Conservation (phyloP, 2,797 vertebrate genomes). For the Macrochelys suwanniensis region DNA sequence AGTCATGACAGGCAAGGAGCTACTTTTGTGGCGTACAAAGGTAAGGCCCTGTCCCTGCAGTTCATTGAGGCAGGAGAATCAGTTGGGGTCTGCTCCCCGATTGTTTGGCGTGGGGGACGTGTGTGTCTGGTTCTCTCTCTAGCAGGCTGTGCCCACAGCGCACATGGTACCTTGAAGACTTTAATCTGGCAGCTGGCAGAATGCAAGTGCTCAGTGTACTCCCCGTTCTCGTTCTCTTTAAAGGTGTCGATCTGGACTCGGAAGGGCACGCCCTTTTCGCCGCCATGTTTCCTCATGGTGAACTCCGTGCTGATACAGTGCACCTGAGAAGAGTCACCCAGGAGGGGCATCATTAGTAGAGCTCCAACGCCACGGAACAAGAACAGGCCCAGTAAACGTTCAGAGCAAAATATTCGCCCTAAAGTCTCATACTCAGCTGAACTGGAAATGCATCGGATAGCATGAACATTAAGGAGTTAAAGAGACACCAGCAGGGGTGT, state of each 20-base stretch:
- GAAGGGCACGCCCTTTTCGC: slow-evolving; percentile 95
- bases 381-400: not conserved
- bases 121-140: not conserved
- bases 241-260: slow-evolving; percentile 96
- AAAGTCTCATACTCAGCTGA: no score
- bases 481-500: not conserved
- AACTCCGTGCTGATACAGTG: slow-evolving; percentile 99
- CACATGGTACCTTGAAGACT: slow-evolving; percentile 83
- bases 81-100: rapidly evolving
- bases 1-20: not conserved
- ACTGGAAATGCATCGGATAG: rapidly evolving
- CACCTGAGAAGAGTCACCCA: slow-evolving; percentile 82
- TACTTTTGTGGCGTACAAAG: not conserved
- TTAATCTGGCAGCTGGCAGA: slow-evolving; percentile 87
- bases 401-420: not conserved
- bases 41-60: rapidly evolving
- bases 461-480: not conserved
- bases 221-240: slow-evolving; percentile 91
- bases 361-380: rapidly evolving
- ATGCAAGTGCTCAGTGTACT: slow-evolving; percentile 86
- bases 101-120: rapidly evolving
- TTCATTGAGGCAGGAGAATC: rapidly evolving
- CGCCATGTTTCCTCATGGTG: slow-evolving; percentile 96
- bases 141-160: not conserved
- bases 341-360: rapidly evolving